Conservation (phyloP, 92 coral and sea anemone species). For the Isaurus tuberculatus region DNA sequence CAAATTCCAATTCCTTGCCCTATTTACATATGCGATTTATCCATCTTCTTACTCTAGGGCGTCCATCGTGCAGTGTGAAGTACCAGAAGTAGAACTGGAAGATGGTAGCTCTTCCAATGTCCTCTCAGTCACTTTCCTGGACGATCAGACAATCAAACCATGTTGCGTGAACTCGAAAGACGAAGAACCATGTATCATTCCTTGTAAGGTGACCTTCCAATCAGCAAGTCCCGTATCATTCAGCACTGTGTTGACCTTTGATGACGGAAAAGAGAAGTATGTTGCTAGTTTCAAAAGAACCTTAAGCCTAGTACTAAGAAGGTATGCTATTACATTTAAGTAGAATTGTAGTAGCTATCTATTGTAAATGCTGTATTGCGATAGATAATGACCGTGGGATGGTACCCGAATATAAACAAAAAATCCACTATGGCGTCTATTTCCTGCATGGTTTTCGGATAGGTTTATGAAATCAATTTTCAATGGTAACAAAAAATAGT, state of each 20-base stretch:
- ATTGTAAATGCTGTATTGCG: no score
- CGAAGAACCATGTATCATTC: slow-evolving; percentile 78
- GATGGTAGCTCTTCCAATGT: slow-evolving; percentile 84
- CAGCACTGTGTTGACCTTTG: slow-evolving; percentile 67
- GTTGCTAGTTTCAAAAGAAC: background rate
- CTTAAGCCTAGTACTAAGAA: background rate
- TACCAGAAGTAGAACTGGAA: slow-evolving; percentile 88
- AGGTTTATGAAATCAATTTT: no score
- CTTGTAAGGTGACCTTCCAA: slow-evolving; percentile 79
- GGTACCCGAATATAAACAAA: no score
- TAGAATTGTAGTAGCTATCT: no score
- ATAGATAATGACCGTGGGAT: no score
- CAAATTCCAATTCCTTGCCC: no score
- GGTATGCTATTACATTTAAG: no score
- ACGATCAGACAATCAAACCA: slow-evolving; percentile 82
- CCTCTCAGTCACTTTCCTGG: slow-evolving; percentile 80
- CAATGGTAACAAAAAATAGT: no score
- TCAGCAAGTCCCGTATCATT: slow-evolving; percentile 92
- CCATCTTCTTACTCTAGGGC: slow-evolving; percentile 57
- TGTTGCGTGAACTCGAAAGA: slow-evolving; percentile 62
- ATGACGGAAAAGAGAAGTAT: slow-evolving; percentile 85
- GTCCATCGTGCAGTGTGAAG: slow-evolving; percentile 69
- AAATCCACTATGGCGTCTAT: no score
- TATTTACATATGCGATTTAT: background rate
- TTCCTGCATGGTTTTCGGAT: no score